Conservation (phyloP, 2,888 invertebrate species). For the Cryptosula pallasiana region DNA sequence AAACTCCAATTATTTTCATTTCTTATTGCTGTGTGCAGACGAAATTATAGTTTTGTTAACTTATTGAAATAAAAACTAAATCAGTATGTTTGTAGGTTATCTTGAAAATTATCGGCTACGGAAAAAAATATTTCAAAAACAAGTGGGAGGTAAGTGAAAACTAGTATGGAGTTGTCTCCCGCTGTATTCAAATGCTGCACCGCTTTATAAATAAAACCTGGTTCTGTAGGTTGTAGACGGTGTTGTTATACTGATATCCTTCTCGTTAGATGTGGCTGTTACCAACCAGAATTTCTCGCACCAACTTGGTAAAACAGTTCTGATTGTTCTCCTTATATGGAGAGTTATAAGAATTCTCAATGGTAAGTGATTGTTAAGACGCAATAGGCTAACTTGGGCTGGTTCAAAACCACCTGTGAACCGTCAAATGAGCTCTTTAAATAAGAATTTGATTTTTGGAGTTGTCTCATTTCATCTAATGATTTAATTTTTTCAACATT, state of each 20-base stretch:
- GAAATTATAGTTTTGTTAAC: not conserved
- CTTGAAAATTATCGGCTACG: slow-evolving; percentile 27
- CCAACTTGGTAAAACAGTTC: slow-evolving; percentile 11
- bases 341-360: slow-evolving; percentile 17
- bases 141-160: slow-evolving; percentile 28
- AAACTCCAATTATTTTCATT: slow-evolving; percentile 26
- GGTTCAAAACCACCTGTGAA: not conserved
- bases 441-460: too few relatives aligned
- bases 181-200: not conserved
- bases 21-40: slow-evolving; percentile 23
- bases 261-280: slow-evolving; percentile 1
- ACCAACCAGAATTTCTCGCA: not conserved
- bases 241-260: slow-evolving; percentile 7
- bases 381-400: not conserved
- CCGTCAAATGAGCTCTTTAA: too few relatives aligned
- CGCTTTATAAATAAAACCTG: not conserved
- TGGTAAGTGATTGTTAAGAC: not conserved
- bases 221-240: slow-evolving; percentile 2
- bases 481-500: too few relatives aligned
- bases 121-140: slow-evolving; percentile 27
- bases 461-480: too few relatives aligned
- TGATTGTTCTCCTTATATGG: slow-evolving; percentile 17
- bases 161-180: too few relatives aligned
- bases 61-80: not conserved
- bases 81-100: slow-evolving; percentile 25